phyloP scores from a whole-genome alignment of 2,888 invertebrate genomes.

The Ennomos fuscantarius region DNA sequence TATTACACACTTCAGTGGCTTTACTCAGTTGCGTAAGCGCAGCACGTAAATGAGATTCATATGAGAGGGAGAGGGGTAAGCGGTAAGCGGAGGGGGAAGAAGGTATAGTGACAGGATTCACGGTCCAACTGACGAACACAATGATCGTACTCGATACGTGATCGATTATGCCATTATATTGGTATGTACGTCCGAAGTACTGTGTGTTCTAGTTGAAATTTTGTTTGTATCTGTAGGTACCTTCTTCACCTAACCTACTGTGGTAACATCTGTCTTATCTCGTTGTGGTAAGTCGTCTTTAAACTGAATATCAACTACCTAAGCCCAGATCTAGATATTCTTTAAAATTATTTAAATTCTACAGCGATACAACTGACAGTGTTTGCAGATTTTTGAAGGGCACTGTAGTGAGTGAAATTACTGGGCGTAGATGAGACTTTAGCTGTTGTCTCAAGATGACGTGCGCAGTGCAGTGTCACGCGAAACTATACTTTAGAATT shows the following conservation, averaged over 20 bases:
- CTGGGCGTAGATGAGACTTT: too few species aligned
- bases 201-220: conserved; percentile 33
- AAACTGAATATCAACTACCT: too few species aligned
- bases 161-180: conserved; percentile 80
- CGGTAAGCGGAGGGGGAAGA: conserved; percentile 43
- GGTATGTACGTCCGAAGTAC: conserved; percentile 49
- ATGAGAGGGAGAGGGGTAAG: conserved; percentile 54
- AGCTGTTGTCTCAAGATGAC: too few species aligned
- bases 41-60: conserved; percentile 80
- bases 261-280: too few species aligned
- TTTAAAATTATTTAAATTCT: too few species aligned
- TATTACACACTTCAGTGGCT: conserved; percentile 71
- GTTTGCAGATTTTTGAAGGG: too few species aligned
- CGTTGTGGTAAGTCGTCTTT: too few species aligned
- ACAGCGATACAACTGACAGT: too few species aligned
- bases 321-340: too few species aligned
- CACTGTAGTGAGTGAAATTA: too few species aligned
- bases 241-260: conserved; percentile 15
- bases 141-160: conserved; percentile 81
- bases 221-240: conserved; percentile 34
- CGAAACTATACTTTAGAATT: too few species aligned
- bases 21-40: conserved; percentile 80
- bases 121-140: conserved; percentile 81
- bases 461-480: too few species aligned
- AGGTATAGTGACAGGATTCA: conserved; percentile 80